Evolutionary conservation across 1,140 invertebrate species (phyloP), one percentile per base, ranked within the genome.

Genomic region (Elymnias hypermnestra): DNA sequence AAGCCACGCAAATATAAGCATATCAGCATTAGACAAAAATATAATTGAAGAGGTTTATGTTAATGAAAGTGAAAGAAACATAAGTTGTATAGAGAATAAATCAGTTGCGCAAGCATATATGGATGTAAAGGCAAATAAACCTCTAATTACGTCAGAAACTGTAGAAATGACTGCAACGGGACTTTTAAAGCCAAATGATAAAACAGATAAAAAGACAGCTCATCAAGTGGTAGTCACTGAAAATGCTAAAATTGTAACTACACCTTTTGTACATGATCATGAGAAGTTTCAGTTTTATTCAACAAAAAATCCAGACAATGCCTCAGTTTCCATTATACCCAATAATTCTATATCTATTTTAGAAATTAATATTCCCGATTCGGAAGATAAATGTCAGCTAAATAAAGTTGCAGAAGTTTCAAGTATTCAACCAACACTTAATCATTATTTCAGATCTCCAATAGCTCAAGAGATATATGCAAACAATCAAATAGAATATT

Each of bases 21-120:
- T 89, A 42, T 63, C 83, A 8, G 55, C 77, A 3, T 72, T 88
- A 47, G 70, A 85, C 45, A 88, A 86, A 63, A 87, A 77, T 46
- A 21, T 68, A 5, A 78, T 81, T 2, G 78, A 87, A 61, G 83
- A 87, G 49, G 56, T 82, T 21, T 54, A 67, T 39, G 31, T 83
- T 15, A 67, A 79, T 60, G 81, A 84, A 65, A 63, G 59, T 53
- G 74, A 77, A 65, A 57, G 53, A 42, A 67, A 68, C 14, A 48
- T 79, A 3, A 14, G 49, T 18, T 29, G 63, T 18, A 63, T 61
- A 33, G 60, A 75, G 10, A 62, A 75, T 17, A 70, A 57, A 51
- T 15, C 40, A 15, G 50, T 42, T 12, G 67, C 54, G 7, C 57
- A 28, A 35, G 81, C 78, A 26, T 48, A 69, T 36, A 21, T 77